These are phyloP conservation scores for Cetoscarus ocellatus DNA, from an alignment of 2,797 vertebrate genomes.

Conservation along the genomic window DNA sequence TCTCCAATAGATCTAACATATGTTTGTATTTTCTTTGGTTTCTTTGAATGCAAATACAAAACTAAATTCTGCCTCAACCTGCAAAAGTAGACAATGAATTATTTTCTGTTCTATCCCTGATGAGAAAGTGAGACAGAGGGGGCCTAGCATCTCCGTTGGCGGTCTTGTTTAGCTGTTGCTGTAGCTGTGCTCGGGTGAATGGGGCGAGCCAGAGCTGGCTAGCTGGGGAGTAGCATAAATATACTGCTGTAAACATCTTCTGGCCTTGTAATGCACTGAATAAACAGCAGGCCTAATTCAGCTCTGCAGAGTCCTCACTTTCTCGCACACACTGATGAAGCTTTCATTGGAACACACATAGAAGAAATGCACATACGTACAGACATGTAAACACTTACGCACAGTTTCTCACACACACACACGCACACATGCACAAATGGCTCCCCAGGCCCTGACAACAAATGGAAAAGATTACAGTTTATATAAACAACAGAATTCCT, in stretches of 20 bases:
- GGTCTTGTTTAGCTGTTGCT: slow-evolving; percentile 88
- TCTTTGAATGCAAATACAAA: too few species aligned
- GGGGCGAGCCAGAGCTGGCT: slow-evolving; percentile 75
- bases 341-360: slow-evolving; percentile 22
- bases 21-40: too few species aligned
- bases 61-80: not conserved
- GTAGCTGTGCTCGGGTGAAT: slow-evolving; percentile 70
- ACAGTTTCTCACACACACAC: slow-evolving; percentile 37
- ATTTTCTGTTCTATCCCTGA: not conserved
- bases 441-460: slow-evolving; percentile 81
- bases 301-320: slow-evolving; percentile 49
- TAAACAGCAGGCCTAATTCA: slow-evolving; percentile 85
- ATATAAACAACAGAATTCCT: slow-evolving; percentile 91
- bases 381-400: slow-evolving; percentile 66
- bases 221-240: slow-evolving; percentile 88
- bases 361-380: slow-evolving; percentile 64
- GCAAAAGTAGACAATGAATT: too few species aligned
- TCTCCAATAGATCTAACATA: too few species aligned
- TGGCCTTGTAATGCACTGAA: slow-evolving; percentile 86
- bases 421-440: slow-evolving; percentile 38
- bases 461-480: slow-evolving; percentile 92
- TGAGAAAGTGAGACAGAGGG: slow-evolving; percentile 53
- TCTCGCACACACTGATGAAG: slow-evolving; percentile 15
- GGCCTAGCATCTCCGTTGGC: slow-evolving; percentile 82
- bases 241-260: slow-evolving; percentile 89